Evolutionary conservation across 1,140 invertebrate genomes (phyloP).

Genomic region (Papilio polytes): DNA sequence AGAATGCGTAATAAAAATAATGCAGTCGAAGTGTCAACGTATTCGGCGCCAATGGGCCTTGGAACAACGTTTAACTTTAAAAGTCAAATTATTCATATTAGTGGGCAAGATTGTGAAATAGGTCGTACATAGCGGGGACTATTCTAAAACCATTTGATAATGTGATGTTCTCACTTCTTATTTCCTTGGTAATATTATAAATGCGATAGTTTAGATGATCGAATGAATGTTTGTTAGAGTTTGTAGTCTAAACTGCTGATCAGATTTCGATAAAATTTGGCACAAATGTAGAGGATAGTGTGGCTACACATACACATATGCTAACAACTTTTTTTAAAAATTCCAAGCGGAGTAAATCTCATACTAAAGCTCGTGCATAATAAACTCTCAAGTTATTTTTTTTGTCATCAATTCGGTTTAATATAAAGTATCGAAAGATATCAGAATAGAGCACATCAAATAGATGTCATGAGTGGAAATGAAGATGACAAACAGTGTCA

Average conservation of each 20-base stretch:
- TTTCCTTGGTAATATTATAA: too few relatives aligned
- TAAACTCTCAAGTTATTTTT: neutral
- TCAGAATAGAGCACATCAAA: slow-evolving; percentile 47
- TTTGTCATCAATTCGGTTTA: neutral
- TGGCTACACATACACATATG: too few relatives aligned
- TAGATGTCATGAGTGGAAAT: slow-evolving; percentile 65
- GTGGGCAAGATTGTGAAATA: slow-evolving; percentile 44
- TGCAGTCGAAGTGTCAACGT: slow-evolving; percentile 24
- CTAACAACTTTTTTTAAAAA: too few relatives aligned
- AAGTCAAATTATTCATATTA: slow-evolving; percentile 47
- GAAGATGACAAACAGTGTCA: slow-evolving; percentile 59
- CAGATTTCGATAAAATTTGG: too few relatives aligned
- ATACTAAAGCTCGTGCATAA: too few relatives aligned
- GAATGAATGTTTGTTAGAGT: too few relatives aligned
- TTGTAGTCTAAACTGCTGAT: too few relatives aligned
- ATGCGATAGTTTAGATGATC: too few relatives aligned
- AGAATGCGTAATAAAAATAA: slow-evolving; percentile 13
- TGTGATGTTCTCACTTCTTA: neutral
- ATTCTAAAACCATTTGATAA: slow-evolving; percentile 41
- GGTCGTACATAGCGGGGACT: slow-evolving; percentile 29
- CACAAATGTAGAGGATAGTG: too few relatives aligned
- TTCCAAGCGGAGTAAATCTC: too few relatives aligned
- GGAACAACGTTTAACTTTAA: slow-evolving; percentile 48
- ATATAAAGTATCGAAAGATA: slow-evolving; percentile 45
- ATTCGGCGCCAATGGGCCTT: slow-evolving; percentile 33